Evolutionary conservation across 2,113 vertebrate genomes (phyloP).

Genomic region (Amphiprion ocellaris): DNA sequence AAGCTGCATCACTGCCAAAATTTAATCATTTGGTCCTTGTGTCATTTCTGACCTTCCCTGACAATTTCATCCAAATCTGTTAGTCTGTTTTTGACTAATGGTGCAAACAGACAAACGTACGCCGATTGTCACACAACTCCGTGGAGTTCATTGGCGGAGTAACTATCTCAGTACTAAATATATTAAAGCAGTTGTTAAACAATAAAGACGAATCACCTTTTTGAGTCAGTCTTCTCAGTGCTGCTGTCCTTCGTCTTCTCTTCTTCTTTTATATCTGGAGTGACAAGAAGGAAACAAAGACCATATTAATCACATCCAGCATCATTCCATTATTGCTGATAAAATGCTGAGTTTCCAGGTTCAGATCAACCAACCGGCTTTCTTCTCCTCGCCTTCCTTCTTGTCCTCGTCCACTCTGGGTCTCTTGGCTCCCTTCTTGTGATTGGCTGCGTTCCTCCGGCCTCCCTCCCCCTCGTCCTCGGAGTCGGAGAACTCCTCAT

Average conservation of each 20-base stretch:
- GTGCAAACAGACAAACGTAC: too few species aligned
- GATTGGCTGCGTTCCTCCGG: conserved; percentile 90
- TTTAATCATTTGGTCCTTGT: too few species aligned
- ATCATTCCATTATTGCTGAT: background rate
- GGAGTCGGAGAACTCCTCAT: conserved; percentile 96
- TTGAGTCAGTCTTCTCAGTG: conserved; percentile 90
- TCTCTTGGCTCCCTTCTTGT: conserved; percentile 93
- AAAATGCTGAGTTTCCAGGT: background rate
- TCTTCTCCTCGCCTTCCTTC: conserved; percentile 92
- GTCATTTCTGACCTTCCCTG: too few species aligned
- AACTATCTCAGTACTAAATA: too few species aligned
- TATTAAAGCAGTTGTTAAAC: too few species aligned
- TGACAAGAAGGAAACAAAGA: conserved; percentile 15
- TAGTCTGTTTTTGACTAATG: too few species aligned
- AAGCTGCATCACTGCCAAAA: too few species aligned
- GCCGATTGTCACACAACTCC: too few species aligned
- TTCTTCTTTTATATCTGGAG: conserved; percentile 91
- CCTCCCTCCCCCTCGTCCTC: conserved; percentile 95
- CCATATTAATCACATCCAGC: background rate
- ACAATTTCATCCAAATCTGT: too few species aligned
- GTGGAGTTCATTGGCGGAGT: too few species aligned
- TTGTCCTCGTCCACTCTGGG: conserved; percentile 92
- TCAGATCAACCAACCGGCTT: conserved; percentile 85
- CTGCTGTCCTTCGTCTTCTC: conserved; percentile 91
- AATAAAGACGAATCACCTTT: conserved; percentile 83